Conservation (phyloP, 2,888 invertebrate genomes). For the Tetheella fluctuosa region DNA sequence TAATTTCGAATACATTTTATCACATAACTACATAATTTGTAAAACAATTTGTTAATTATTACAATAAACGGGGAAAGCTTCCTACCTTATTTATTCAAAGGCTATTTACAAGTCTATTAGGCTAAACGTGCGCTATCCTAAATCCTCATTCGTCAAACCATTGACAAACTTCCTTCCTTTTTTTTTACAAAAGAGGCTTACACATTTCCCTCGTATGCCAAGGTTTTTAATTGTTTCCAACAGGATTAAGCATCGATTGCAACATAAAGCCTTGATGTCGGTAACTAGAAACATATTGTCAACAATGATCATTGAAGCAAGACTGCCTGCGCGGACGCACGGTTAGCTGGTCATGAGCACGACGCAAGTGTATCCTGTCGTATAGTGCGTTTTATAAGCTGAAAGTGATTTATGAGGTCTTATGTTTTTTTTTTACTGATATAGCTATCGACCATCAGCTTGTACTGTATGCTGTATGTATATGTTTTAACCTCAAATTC, state of each 20-base stretch:
- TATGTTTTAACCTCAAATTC: no score
- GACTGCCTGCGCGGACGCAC: conserved; percentile 29
- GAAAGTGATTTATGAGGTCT: neutral
- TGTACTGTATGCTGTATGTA: no score
- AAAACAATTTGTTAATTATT: no score
- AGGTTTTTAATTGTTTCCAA: neutral
- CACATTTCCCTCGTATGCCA: neutral
- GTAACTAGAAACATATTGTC: conserved; percentile 38
- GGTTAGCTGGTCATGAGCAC: conserved; percentile 28
- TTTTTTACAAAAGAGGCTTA: neutral
- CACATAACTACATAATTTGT: no score
- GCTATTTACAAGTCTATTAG: no score
- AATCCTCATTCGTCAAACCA: conserved; percentile 4
- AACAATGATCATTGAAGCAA: conserved; percentile 26
- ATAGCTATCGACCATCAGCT: no score
- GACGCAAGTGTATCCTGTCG: conserved; percentile 3
- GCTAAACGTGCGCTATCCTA: no score
- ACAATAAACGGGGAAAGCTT: no score
- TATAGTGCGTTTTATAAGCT: neutral
- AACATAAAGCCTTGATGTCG: conserved; percentile 5
- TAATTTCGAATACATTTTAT: no score
- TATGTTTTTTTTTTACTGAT: no score
- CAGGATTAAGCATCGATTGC: neutral
- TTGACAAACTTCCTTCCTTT: neutral
- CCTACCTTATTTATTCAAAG: no score